Evolutionary conservation across 2,113 vertebrate genomes (phyloP), one percentile per base, ranked within the genome.

Genomic region (Nycticorax nycticorax): DNA sequence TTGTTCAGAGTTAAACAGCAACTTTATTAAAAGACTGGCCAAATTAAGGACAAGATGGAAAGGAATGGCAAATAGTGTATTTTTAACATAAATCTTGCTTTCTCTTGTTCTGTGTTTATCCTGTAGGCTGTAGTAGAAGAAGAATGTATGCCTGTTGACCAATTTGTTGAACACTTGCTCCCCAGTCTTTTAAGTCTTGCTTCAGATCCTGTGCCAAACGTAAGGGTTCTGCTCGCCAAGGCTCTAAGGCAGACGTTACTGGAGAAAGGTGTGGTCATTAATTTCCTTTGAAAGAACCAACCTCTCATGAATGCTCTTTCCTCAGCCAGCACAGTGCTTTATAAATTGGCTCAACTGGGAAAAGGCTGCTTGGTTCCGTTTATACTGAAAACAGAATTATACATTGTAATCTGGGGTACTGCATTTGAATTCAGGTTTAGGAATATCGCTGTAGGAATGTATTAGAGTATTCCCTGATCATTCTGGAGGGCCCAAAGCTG

Each of bases 181-280:
- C 99, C 99, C 93, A 99, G 98, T 93, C 99, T 99, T 27, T 89
- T 99, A 24, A 99, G 99, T 88, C 98, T 99, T 4, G 98, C 98
- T 2, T 98, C 98, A 1, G 99, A 99, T 93, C 99, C 99, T 1
- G 99, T 99, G 92, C 99, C 99, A 28, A 99, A 99, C 0, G 98
- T 99, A 8, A 97, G 99, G 10, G 99, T 99, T 16, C 96, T 99
- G 94, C 98, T 99, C 1, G 99, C 99, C 94, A 99, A 99, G 92
- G 98, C 99, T 10, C 98, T 99, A 8, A 96, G 98, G 52, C 99
- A 99, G 96, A 99, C 98, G 0, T 92, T 99, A 15, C 69, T 99
- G 98, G 99, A 99, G 96, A 99, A 99, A 99, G 98, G 99, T 99
- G 91, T 1, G 85, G 17, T 76, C 39, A 6, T 19, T 35, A 4